Evolutionary conservation across 2,113 vertebrate genomes (phyloP).

Genomic region (Spea bombifrons): DNA sequence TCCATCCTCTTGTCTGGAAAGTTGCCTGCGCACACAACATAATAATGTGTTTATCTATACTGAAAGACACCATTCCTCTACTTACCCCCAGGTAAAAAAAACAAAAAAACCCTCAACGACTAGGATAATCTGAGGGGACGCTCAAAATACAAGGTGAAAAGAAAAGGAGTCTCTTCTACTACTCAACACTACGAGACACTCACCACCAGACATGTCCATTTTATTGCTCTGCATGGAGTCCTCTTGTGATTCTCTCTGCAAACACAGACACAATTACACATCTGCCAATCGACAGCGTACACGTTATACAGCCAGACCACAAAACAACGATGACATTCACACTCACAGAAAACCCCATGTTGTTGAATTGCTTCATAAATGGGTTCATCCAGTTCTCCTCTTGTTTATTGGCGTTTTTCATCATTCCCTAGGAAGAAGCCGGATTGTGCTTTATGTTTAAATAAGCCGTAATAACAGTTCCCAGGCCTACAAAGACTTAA

Average conservation of each 20-base stretch:
- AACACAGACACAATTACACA: constrained; percentile 26
- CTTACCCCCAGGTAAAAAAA: not conserved
- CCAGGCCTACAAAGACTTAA: too few species aligned
- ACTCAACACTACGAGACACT: constrained; percentile 18
- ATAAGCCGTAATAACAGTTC: too few species aligned
- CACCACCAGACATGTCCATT: constrained; percentile 82
- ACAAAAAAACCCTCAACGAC: too few species aligned
- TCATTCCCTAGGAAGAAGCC: constrained; percentile 75
- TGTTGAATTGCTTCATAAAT: constrained; percentile 92
- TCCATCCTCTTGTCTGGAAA: constrained; percentile 86
- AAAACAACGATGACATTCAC: not conserved
- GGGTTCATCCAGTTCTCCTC: constrained; percentile 94
- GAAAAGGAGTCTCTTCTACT: too few species aligned
- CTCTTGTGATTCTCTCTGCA: constrained; percentile 90
- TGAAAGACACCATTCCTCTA: not conserved
- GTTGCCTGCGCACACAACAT: constrained; percentile 64
- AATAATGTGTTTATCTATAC: not conserved
- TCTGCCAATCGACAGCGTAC: not conserved
- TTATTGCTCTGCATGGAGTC: constrained; percentile 88
- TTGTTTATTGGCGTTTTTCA: constrained; percentile 87
- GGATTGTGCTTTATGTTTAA: too few species aligned
- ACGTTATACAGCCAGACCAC: not conserved
- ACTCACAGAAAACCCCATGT: constrained; percentile 89
- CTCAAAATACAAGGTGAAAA: too few species aligned
- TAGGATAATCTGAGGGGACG: too few species aligned